A percentile compares a stretch with the other conserved stretches of the same genome.
Conservation (phyloP, 2,113 vertebrate genomes). For the Nymphicus hollandicus region DNA sequence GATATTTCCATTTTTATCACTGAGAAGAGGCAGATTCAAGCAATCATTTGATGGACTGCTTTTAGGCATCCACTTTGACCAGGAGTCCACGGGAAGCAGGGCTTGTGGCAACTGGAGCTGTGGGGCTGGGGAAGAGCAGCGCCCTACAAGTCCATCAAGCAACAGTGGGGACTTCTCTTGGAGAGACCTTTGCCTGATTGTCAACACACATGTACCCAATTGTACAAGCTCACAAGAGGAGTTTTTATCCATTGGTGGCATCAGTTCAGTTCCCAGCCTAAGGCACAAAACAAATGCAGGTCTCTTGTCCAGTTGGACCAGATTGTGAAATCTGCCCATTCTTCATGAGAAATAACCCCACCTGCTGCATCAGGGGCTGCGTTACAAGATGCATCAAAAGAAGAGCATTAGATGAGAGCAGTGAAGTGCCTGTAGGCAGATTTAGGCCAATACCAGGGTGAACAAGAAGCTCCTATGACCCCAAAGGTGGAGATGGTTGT, state of each 20-base stretch:
- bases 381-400: background rate
- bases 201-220: background rate
- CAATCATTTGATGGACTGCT: background rate
- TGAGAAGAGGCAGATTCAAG: background rate
- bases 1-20: rapidly evolving
- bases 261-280: background rate
- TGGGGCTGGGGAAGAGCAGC: background rate
- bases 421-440: background rate
- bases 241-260: background rate
- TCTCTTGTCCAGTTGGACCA: background rate
- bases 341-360: background rate
- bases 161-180: rapidly evolving
- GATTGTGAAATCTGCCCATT: background rate
- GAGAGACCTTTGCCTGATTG: background rate
- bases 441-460: background rate
- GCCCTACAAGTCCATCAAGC: background rate
- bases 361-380: background rate
- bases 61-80: background rate
- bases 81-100: background rate
- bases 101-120: background rate
- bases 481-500: background rate
- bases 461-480: background rate
- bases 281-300: background rate
- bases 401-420: background rate
- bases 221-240: background rate